phyloP scores from a whole-genome alignment of 2,888 invertebrate genomes.

The Plebejus melissa region DNA sequence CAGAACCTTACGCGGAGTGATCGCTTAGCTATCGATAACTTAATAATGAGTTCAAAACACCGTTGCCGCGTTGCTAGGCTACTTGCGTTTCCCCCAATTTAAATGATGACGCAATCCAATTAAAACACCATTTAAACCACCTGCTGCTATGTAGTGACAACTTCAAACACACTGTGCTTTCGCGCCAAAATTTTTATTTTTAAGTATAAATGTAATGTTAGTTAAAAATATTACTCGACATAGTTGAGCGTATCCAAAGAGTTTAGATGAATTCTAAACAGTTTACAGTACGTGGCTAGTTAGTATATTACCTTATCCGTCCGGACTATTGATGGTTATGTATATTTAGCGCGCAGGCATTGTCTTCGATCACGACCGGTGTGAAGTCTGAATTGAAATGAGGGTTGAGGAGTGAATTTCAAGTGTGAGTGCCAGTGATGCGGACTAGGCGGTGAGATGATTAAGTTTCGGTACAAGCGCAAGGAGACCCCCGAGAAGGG shows the following conservation, averaged over 20 bases:
- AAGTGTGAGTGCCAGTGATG: slow-evolving; percentile 49
- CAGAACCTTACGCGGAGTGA: slow-evolving; percentile 55
- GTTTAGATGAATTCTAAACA: slow-evolving; percentile 57
- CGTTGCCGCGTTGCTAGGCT: slow-evolving; percentile 30
- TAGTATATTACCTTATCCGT: slow-evolving; percentile 66
- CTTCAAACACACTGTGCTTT: slow-evolving; percentile 51
- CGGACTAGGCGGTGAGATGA: slow-evolving; percentile 73
- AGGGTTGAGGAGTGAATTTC: slow-evolving; percentile 34
- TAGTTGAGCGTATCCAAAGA: slow-evolving; percentile 47
- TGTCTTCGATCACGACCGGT: slow-evolving; percentile 54
- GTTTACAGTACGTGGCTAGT: slow-evolving; percentile 63
- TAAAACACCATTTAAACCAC: slow-evolving; percentile 47
- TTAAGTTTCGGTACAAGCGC: slow-evolving; percentile 83
- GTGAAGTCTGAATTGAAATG: slow-evolving; percentile 55
- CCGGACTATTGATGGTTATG: slow-evolving; percentile 52
- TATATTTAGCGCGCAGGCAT: slow-evolving; percentile 63
- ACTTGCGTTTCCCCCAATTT: slow-evolving; percentile 39
- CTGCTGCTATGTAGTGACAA: slow-evolving; percentile 46
- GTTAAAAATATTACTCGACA: slow-evolving; percentile 39
- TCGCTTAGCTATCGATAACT: slow-evolving; percentile 41
- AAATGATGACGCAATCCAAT: slow-evolving; percentile 44
- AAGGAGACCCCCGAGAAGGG: slow-evolving; percentile 71
- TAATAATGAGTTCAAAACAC: slow-evolving; percentile 14
- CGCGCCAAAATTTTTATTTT: slow-evolving; percentile 53
- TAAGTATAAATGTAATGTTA: slow-evolving; percentile 20